Evolutionary conservation across 2,888 invertebrate genomes (phyloP).

Genomic region (Zaprionus lineosus): DNA sequence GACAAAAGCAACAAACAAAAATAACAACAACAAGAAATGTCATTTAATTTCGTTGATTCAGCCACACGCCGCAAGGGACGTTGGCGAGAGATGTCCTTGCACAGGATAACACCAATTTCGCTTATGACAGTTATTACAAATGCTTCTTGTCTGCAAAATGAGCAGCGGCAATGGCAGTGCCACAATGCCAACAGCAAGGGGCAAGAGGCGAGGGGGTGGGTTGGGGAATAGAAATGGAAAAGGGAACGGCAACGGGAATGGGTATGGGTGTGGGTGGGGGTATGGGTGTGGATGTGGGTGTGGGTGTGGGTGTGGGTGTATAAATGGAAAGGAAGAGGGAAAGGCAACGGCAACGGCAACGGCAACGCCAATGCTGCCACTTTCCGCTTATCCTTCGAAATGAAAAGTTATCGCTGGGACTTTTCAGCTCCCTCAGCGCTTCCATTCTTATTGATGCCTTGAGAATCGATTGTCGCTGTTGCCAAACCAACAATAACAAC

Average conservation of each 20-base stretch:
- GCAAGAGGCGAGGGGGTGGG: too few species aligned
- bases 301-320: too few species aligned
- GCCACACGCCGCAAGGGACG: slow-evolving; percentile 31
- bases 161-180: slow-evolving; percentile 33
- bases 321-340: neutral
- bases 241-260: too few species aligned
- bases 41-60: slow-evolving; percentile 65
- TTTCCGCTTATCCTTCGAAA: slow-evolving; percentile 64
- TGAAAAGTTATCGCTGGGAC: slow-evolving; percentile 67
- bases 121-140: slow-evolving; percentile 78
- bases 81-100: slow-evolving; percentile 44
- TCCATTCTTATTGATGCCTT: slow-evolving; percentile 49
- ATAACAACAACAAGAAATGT: slow-evolving; percentile 46
- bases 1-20: neutral
- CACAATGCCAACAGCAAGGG: neutral
- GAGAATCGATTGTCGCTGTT: slow-evolving; percentile 57
- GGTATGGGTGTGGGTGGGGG: too few species aligned
- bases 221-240: neutral
- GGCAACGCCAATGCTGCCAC: slow-evolving; percentile 56
- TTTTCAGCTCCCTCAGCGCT: slow-evolving; percentile 41
- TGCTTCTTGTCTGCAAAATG: slow-evolving; percentile 66
- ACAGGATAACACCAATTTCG: slow-evolving; percentile 75
- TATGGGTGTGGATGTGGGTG: too few species aligned
- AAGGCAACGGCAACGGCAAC: too few species aligned
- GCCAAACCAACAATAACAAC: slow-evolving; percentile 21